phyloP scores from a whole-genome alignment of 2,113 vertebrate species.

The Edolisoma coerulescens region DNA sequence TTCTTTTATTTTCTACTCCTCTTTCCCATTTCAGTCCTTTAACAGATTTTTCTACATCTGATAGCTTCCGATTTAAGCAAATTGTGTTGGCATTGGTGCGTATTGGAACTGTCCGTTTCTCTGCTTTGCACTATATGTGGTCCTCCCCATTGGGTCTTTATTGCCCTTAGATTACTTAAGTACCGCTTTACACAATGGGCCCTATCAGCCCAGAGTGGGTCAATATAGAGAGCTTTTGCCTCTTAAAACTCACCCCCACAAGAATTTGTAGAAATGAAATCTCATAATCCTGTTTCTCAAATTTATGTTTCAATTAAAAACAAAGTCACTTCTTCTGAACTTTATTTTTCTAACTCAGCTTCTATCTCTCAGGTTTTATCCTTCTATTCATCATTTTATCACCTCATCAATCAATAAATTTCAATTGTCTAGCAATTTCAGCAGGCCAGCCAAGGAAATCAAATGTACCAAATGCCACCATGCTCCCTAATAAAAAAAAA shows the following conservation, averaged over 20 bases:
- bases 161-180: background rate
- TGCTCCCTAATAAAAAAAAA: constrained; percentile 10
- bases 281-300: constrained; percentile 45
- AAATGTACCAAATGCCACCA: background rate
- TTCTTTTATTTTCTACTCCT: background rate
- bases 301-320: constrained; percentile 69
- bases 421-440: background rate
- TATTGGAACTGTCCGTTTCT: background rate
- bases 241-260: background rate
- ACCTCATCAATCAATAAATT: constrained; percentile 40
- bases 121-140: background rate
- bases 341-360: constrained; percentile 51
- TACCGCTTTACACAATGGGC: background rate
- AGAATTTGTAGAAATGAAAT: constrained; percentile 37
- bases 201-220: background rate
- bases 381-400: constrained; percentile 43
- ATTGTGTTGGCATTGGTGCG: background rate
- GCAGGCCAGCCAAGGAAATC: background rate
- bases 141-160: background rate
- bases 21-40: background rate
- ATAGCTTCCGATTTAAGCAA: background rate
- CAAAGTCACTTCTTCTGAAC: background rate
- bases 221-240: background rate
- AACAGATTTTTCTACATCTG: background rate
- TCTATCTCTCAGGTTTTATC: constrained; percentile 33